Base-by-base conservation (phyloP, 2,797 vertebrate species). In the Acomys russatus region DNA sequence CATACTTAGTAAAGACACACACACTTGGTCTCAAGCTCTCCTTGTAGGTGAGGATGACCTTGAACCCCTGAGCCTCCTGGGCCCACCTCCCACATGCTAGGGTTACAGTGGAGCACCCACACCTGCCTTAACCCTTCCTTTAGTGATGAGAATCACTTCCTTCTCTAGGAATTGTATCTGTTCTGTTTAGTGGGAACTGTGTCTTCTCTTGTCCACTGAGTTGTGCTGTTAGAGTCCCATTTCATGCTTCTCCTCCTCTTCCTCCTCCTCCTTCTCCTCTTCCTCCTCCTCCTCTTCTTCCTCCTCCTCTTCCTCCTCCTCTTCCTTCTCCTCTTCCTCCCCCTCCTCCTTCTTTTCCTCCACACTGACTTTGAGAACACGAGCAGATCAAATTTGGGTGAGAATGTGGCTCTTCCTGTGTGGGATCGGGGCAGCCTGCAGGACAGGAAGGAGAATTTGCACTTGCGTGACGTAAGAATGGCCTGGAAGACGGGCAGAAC, bases 191-290 rank as follows among this genome's bases (percentile, higher is more conserved):
- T 35, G 73, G 93, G 74, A 76, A 74, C 87, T 49, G 22, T 12
- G 61, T 84, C 70, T 56, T 89, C 88, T 90, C 74, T 61, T n/a
- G 88, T 22, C 59, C 59, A 51, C 49, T 10, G 92, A 95, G 83
- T 54, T 94, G 90, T 96, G 68, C 88, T 95, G 64, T 95, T 90
- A 85, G 90, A 86, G 38, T 90, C 91, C 83, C 64, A 83, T 10
- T 79, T 92, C n/a, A 64, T 91, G 94, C 83, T 68, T 70, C 51
- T 90, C 68, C 86, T 63, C 4, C 44, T 44, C 44, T 44, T 44
- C 44, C 44, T 44, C 4, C 44, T 44, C 44, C 44, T 44, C 44
- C 4, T 44, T 4, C 44, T 90, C 73, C 63, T 92, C 93, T 82
- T n/a, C 12, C 96, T 89, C 35, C 54, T 90, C 73, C 63, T 92